A percentile compares a stretch with the other conserved stretches of the same genome.
These are phyloP conservation scores for Bambusicola thoracicus DNA, from an alignment of 2,113 vertebrate genomes.

Conservation along the genomic window DNA sequence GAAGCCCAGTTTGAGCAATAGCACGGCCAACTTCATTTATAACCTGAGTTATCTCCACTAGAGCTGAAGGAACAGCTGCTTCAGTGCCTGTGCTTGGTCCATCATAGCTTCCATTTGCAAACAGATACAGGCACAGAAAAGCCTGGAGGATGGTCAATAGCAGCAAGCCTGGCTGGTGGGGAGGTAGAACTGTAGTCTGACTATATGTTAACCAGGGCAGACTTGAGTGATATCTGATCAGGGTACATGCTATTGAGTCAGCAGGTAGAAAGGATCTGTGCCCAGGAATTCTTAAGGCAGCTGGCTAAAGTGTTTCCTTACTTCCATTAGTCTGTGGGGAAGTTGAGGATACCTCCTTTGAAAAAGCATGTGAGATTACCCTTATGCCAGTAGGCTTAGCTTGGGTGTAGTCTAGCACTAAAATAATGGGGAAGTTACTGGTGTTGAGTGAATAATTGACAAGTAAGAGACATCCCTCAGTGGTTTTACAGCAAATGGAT, in stretches of 20 bases:
- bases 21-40: neutral
- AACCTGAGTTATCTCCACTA: fast-evolving
- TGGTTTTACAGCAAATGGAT: neutral
- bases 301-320: neutral
- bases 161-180: fast-evolving
- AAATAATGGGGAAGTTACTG: neutral
- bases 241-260: neutral
- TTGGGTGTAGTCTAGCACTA: neutral
- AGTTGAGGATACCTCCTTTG: neutral
- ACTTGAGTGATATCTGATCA: neutral
- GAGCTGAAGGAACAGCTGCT: neutral
- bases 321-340: neutral
- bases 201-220: neutral
- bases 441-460: neutral
- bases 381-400: neutral
- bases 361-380: neutral
- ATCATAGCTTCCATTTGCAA: neutral
- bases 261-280: neutral
- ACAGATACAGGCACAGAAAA: neutral
- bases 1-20: neutral
- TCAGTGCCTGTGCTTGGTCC: fast-evolving
- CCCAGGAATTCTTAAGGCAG: neutral
- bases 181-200: neutral
- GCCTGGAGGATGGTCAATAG: fast-evolving
- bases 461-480: neutral